phyloP scores from a whole-genome alignment of 92 coral and sea anemone genomes.

The Umimayanthus kanabou region DNA sequence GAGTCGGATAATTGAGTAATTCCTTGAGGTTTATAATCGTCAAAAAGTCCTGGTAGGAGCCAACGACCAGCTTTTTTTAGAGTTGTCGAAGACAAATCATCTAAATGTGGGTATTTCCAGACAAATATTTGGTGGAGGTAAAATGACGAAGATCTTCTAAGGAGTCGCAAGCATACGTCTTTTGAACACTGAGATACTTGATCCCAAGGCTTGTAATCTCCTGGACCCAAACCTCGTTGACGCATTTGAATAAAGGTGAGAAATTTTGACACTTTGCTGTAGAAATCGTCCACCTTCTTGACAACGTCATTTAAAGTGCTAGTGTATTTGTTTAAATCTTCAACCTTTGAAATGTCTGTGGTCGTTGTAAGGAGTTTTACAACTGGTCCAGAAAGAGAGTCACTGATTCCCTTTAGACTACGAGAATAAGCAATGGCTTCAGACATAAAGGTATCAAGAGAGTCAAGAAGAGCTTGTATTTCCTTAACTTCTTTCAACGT shows the following conservation, averaged over 20 bases:
- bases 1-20: slow-evolving; percentile 64
- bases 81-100: slow-evolving; percentile 69
- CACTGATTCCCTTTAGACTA: slow-evolving; percentile 37
- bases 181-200: slow-evolving; percentile 68
- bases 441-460: slow-evolving; percentile 48
- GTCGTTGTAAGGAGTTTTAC: slow-evolving; percentile 47
- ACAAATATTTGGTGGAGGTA: slow-evolving; percentile 65
- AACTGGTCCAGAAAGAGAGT: slow-evolving; percentile 41
- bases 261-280: slow-evolving; percentile 60
- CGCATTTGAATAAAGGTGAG: slow-evolving; percentile 62
- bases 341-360: slow-evolving; percentile 48
- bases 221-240: slow-evolving; percentile 70
- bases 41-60: slow-evolving; percentile 84
- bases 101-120: slow-evolving; percentile 88
- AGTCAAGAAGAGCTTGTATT: slow-evolving; percentile 45
- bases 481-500: slow-evolving; percentile 56
- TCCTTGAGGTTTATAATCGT: slow-evolving; percentile 74
- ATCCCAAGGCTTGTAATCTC: slow-evolving; percentile 68
- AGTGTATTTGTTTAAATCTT: slow-evolving; percentile 50
- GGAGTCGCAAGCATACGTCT: slow-evolving; percentile 66
- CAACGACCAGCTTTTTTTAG: slow-evolving; percentile 63
- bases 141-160: slow-evolving; percentile 67
- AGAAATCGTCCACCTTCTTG: slow-evolving; percentile 59
- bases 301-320: slow-evolving; percentile 44
- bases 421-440: slow-evolving; percentile 59